Evolutionary conservation across 2,888 invertebrate genomes (phyloP), one percentile per base, ranked within the genome.

Genomic region (Andricus curvator): DNA sequence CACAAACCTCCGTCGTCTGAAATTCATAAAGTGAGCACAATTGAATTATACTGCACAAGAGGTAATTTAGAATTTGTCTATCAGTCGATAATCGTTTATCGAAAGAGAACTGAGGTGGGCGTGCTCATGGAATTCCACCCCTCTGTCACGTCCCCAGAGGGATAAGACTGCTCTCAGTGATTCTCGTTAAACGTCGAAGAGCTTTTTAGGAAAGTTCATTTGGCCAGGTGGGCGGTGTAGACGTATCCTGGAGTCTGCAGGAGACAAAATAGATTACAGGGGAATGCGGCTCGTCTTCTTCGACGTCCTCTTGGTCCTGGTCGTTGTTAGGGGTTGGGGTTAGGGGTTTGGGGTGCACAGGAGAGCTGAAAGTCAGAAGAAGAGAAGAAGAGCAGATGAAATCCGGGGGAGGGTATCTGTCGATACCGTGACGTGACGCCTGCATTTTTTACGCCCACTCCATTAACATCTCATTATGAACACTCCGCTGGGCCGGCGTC

Each of bases 381-480:
- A 67, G 65, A 65, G 78, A 83, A 70, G 51, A 80, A 78, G 37
- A 78, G 78, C 66, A 68, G 48, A 77, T 22, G 60, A 65, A 78
- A 78, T 70, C 44, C 80, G 64, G 77, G 80, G 78, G 80, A 81
- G 81, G 80, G 82, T 79, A 89, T 81, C 91, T 91, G 91, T 91
- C 91, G 91, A 91, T 91, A 91, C 85, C 91, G 87, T 88, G 90
- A 90, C 87, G 88, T 88, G 89, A 90, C 87, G 88, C 86, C 86
- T 86, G 87, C 88, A 85, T 89, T 91, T 90, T 90, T 87, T 87
- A 86, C 90, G 84, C 89, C 87, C 88, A 91, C 90, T 92, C 92
- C 92, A 92, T 92, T 92, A 92, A 92, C 92, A 92, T 92, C 92
- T 92, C 92, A 92, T 92, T 92, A 92, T 90, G 89, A 92, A 92